Evolutionary conservation across 2,113 vertebrate genomes (phyloP).

Genomic region (Pungitius pungitius): DNA sequence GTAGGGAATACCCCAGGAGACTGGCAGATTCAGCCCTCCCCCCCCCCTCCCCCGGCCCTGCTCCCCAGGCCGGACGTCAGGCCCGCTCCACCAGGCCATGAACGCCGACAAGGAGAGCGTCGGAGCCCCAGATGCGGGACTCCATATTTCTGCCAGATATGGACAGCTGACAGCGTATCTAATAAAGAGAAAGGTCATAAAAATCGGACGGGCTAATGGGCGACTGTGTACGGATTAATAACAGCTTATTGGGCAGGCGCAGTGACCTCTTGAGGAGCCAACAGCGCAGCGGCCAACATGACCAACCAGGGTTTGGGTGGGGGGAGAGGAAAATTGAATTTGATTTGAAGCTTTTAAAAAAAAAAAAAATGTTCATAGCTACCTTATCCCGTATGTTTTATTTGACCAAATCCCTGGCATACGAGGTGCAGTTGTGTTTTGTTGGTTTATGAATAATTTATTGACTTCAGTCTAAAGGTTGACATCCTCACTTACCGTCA

Average conservation of each 20-base stretch:
- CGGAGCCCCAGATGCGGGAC: conserved; percentile 42
- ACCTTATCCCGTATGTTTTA: not conserved
- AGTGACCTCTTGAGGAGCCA: conserved; percentile 60
- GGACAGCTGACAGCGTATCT: conserved; percentile 72
- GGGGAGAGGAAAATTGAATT: not conserved
- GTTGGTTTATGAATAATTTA: conserved; percentile 60
- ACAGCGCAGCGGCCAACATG: conserved; percentile 48
- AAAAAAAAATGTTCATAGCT: too few species aligned
- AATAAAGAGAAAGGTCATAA: conserved; percentile 75
- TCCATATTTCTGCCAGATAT: conserved; percentile 72
- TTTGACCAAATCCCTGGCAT: conserved; percentile 12
- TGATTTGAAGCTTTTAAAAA: not conserved
- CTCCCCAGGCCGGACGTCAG: conserved; percentile 34
- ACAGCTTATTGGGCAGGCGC: conserved; percentile 69
- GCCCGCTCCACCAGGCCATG: conserved; percentile 56
- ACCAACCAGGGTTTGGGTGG: not conserved
- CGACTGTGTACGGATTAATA: conserved; percentile 71
- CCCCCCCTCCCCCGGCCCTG: not conserved
- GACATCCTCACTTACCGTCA: conserved; percentile 69
- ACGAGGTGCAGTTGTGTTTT: conserved; percentile 29
- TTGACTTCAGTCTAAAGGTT: conserved; percentile 43
- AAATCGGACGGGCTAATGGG: conserved; percentile 74
- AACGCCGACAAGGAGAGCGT: conserved; percentile 34
- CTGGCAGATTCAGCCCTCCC: conserved; percentile 65
- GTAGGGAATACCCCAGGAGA: conserved; percentile 78